These are phyloP conservation scores for Mirounga angustirostris DNA, from an alignment of 2,113 vertebrate species.

Conservation along the genomic window DNA sequence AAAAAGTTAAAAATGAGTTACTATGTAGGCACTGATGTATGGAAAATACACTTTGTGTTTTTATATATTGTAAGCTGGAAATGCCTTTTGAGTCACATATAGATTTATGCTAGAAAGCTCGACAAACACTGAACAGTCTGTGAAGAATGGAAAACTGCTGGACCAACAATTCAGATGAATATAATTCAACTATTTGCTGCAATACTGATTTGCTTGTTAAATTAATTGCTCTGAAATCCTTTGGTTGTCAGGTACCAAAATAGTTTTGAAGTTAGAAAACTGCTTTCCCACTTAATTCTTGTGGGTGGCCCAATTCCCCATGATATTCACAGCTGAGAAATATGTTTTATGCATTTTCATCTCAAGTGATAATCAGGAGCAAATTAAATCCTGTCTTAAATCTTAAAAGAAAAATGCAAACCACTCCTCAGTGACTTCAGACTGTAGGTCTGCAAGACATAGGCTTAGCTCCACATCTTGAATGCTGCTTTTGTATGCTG, in stretches of 20 bases:
- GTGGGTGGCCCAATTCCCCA: neutral
- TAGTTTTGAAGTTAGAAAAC: slow-evolving; percentile 36
- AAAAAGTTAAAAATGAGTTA: slow-evolving; percentile 63
- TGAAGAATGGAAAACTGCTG: slow-evolving; percentile 59
- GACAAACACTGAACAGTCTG: slow-evolving; percentile 24
- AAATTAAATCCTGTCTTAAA: slow-evolving; percentile 75
- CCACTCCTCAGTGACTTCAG: neutral
- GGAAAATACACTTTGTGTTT: slow-evolving; percentile 58
- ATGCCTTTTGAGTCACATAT: slow-evolving; percentile 52
- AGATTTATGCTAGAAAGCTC: slow-evolving; percentile 58
- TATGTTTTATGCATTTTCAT: slow-evolving; percentile 68
- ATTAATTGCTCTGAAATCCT: slow-evolving; percentile 68
- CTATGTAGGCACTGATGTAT: slow-evolving; percentile 73
- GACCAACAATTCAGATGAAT: slow-evolving; percentile 31
- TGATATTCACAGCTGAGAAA: slow-evolving; percentile 65
- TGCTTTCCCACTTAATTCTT: slow-evolving; percentile 54
- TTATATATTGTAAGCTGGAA: slow-evolving; percentile 64
- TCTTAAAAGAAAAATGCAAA: neutral
- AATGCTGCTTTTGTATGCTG: neutral
- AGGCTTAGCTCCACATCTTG: neutral
- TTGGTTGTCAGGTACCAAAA: slow-evolving; percentile 56
- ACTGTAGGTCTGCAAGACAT: neutral
- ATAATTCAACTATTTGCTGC: slow-evolving; percentile 3
- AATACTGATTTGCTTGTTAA: slow-evolving; percentile 40
- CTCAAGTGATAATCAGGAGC: slow-evolving; percentile 62